Base-by-base conservation (phyloP, 37 sponge, comb jelly and placozoan species). In the Ephydatia muelleri region DNA sequence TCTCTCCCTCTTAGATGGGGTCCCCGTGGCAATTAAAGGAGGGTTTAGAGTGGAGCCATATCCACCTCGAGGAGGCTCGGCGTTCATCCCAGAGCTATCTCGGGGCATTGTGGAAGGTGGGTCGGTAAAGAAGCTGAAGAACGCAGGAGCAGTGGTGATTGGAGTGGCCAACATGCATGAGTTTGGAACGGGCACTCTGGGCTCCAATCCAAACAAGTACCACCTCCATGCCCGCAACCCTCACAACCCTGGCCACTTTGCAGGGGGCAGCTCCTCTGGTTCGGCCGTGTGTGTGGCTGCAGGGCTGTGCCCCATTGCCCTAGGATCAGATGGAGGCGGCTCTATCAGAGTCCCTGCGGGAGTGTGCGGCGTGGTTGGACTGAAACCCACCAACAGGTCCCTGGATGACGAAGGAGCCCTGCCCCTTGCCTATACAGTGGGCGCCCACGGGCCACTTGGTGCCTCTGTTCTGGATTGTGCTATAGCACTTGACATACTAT, bases 111-210 rank as follows among this genome's bases (percentile, higher is more conserved):
- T 40, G 12, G 89, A 91, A 37, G 47, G 80, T 40, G 74, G 27
- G 3, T 29, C 86, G 0, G 87, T 86, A 6, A 38, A 64, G 74
- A 89, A 77, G 31, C 83, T 95, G 75, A 81, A 79, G 81, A 70
- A 89, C 49, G 74, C 49, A 14, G 95, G 95, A 12, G 95, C 92
- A 14, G 66, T 95, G 40, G 72, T 95, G 23, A 79, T 95, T 26
- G 95, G 95, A 19, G 65, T 91, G 67, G 86, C 95, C 43, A 95
- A 89, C 79, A 89, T 95, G 92, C 88, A 84, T 23, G 95, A 95
- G 76, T 83, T 95, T 82, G 95, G 95, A 29, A 89, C 82, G 31
- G 89, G 95, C 23, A 35, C 87, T n/a, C 31, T 89, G 2, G 95
- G 95, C 3, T 86, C 89, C 68, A 95, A 95, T 72, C 89, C 89